phyloP scores from a whole-genome alignment of 2,888 invertebrate genomes.

The Chrysotoxum bicinctum region DNA sequence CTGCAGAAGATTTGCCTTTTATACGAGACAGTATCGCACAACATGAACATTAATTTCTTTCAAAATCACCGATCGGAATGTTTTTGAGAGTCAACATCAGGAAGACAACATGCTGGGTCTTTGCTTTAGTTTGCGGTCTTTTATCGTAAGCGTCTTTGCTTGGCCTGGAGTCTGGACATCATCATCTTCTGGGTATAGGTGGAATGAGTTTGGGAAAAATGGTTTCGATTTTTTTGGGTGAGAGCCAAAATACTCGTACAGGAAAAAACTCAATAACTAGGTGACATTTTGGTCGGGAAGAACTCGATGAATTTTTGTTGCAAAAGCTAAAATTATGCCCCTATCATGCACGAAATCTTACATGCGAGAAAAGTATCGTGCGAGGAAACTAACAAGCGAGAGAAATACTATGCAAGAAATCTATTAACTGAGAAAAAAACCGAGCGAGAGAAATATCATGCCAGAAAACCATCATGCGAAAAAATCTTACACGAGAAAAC shows the following conservation, averaged over 20 bases:
- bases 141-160: not conserved
- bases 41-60: conserved; percentile 63
- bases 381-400: too few species aligned
- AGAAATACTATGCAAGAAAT: too few species aligned
- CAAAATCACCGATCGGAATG: conserved; percentile 64
- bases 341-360: too few species aligned
- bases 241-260: not conserved
- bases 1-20: conserved; percentile 9
- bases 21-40: conserved; percentile 51
- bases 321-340: too few species aligned
- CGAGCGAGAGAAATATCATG: too few species aligned
- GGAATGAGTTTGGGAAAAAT: not conserved
- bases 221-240: not conserved
- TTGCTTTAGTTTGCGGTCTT: not conserved
- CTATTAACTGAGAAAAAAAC: too few species aligned
- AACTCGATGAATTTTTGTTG: too few species aligned
- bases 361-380: too few species aligned
- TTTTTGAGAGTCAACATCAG: conserved; percentile 34
- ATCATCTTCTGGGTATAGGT: not conserved
- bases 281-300: too few species aligned
- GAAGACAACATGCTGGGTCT: conserved; percentile 58
- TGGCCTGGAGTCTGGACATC: not conserved
- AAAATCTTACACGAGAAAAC: too few species aligned
- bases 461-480: too few species aligned
- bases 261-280: too few species aligned